Percentiles rank a stretch among this genome's conserved stretches.
Conservation (phyloP, 2,113 vertebrate genomes). For the Rhinichthys klamathensis region DNA sequence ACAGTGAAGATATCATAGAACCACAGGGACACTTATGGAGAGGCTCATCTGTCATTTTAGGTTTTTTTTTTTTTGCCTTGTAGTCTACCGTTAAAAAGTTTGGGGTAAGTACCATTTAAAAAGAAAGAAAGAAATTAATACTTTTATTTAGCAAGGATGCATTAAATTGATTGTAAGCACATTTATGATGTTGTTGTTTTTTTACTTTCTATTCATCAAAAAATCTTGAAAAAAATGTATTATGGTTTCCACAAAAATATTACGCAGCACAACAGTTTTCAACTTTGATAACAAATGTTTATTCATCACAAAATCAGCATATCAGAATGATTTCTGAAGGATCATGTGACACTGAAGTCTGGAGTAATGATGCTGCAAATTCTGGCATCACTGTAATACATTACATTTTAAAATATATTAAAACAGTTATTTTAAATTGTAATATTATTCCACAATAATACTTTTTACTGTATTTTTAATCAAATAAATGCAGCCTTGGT, state of each 20-base stretch:
- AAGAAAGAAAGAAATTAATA: not conserved
- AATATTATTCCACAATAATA: too few relatives aligned
- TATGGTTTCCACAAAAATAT: not conserved
- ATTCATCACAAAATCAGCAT: not conserved
- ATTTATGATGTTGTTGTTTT: not conserved
- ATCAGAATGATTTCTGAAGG: not conserved
- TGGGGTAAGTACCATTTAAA: too few relatives aligned
- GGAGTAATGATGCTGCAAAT: not conserved
- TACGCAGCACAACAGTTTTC: not conserved
- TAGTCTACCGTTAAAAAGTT: too few relatives aligned
- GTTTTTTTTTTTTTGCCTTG: too few relatives aligned
- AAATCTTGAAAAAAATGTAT: not conserved
- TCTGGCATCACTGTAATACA: not conserved
- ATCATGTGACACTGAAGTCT: not conserved
- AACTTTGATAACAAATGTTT: not conserved
- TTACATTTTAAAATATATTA: not conserved
- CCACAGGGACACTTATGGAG: too few relatives aligned
- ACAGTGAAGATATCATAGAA: too few relatives aligned
- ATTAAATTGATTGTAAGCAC: not conserved
- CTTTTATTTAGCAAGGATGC: not conserved
- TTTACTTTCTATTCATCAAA: not conserved
- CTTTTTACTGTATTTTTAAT: too few relatives aligned
- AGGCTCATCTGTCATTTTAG: too few relatives aligned
- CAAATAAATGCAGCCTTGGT: not conserved
- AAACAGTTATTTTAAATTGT: not conserved